phyloP scores from a whole-genome alignment of 1,140 invertebrate genomes.

The Notospermus geniculatus region DNA sequence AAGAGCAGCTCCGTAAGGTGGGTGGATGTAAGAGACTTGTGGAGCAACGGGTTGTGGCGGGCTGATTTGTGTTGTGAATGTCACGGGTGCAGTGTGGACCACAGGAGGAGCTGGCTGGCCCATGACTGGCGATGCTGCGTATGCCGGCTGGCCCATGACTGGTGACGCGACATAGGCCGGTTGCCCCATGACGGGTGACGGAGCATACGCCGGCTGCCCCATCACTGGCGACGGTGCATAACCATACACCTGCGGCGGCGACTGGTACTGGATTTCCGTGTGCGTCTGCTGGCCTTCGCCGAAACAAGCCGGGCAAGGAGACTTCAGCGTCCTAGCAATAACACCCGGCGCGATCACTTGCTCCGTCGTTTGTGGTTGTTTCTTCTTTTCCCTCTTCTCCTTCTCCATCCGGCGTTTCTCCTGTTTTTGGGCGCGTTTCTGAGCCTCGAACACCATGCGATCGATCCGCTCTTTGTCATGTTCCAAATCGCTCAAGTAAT shows the following conservation, averaged over 20 bases:
- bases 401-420: neutral
- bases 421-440: neutral
- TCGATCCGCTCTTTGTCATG: neutral
- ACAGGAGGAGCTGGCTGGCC: neutral
- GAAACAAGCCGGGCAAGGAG: neutral
- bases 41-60: neutral
- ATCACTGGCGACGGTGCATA: neutral
- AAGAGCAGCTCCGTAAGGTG: no score
- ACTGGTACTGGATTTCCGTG: neutral
- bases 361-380: neutral
- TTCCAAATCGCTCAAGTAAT: neutral
- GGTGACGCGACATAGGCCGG: neutral
- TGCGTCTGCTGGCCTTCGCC: neutral
- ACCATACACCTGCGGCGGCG: no score
- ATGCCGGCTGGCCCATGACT: neutral
- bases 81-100: neutral
- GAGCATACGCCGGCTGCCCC: neutral
- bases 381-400: slow-evolving; percentile 9
- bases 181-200: slow-evolving; percentile 5
- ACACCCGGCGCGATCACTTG: neutral
- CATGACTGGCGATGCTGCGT: neutral
- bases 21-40: neutral
- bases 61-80: neutral
- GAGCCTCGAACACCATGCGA: neutral
- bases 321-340: neutral